These are phyloP conservation scores for Anabacerthia variegaticeps DNA, from an alignment of 2,797 vertebrate species.

Conservation along the genomic window DNA sequence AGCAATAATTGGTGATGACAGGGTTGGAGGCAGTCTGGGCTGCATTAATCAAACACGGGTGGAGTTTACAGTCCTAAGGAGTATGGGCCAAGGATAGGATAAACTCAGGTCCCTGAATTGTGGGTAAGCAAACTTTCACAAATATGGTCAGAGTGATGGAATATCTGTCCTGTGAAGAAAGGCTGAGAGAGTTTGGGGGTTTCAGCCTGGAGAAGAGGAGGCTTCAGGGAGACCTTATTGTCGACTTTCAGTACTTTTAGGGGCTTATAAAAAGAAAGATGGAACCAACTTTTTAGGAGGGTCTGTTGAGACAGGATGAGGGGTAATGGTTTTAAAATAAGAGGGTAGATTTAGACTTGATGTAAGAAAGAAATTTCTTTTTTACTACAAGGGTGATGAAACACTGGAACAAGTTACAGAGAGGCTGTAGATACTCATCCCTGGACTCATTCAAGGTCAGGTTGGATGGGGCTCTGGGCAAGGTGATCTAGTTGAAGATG, in stretches of 20 bases:
- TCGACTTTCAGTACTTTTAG: neutral
- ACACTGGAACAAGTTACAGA: neutral
- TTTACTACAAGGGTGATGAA: neutral
- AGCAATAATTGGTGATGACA: neutral
- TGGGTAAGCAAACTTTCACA: neutral
- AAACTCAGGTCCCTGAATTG: neutral
- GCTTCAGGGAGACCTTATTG: neutral
- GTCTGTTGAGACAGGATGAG: neutral
- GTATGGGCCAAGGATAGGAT: neutral
- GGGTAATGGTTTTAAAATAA: neutral
- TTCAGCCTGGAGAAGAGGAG: neutral
- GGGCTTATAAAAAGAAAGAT: neutral
- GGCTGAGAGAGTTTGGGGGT: neutral
- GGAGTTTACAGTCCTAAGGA: neutral
- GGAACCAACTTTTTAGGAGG: neutral
- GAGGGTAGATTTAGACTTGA: neutral
- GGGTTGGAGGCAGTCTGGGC: neutral
- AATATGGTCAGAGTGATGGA: neutral
- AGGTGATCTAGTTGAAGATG: neutral
- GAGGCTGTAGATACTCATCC: neutral
- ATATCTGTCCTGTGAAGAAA: neutral
- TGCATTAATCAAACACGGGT: no score
- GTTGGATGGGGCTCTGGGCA: neutral
- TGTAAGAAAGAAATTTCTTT: neutral
- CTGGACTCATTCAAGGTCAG: neutral